Base-by-base conservation (phyloP, 2,888 invertebrate species). In the Pedicia rivosa region DNA sequence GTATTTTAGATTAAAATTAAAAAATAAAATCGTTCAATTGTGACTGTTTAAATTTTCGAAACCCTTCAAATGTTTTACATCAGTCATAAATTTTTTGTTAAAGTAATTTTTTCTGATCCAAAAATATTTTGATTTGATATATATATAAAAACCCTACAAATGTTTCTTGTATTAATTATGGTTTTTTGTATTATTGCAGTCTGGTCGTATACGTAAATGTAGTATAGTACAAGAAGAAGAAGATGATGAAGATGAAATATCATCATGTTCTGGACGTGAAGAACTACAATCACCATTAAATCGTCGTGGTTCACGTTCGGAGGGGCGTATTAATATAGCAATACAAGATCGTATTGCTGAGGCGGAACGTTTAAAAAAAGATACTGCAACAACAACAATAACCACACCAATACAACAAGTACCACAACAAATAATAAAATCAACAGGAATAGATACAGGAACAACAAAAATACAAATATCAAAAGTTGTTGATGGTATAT, bases 201-300 rank as follows among this genome's bases (percentile, higher is more conserved):
- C 58, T 39, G 59, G 74, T 66, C 68, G 84, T 35, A 74, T 75
- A 16, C 71, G 88, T 35, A 90, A 90, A 54, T 91, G 88, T 63
- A 87, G 87, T 52, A 87, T 91, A 50, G 90, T 91, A 15, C 80
- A 86, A 48, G 86, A 86, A 54, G 86, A 86, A 54, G 92, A 92
- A 56, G 90, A 88, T 51, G 90, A 88, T 52, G 90, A 91, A 51
- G 87, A 82, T 48, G 67, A 55, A 10, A 54, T 51, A 40, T 53
- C 57, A 34, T 64, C 70, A 6, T 42, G 48, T 19, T 45, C 42
- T 12, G 70, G 70, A 14, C 65, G 70, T 8, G 73, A 72, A 50
- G 72, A 68, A 47, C 66, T 68, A 40, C 64, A 61, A 41, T 56
- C 61, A 35, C 53, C 63, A 3, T 54, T 72, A 37, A 71, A 73